Evolutionary conservation across 2,888 invertebrate genomes (phyloP).

Genomic region (Ganaspis brasiliensis): DNA sequence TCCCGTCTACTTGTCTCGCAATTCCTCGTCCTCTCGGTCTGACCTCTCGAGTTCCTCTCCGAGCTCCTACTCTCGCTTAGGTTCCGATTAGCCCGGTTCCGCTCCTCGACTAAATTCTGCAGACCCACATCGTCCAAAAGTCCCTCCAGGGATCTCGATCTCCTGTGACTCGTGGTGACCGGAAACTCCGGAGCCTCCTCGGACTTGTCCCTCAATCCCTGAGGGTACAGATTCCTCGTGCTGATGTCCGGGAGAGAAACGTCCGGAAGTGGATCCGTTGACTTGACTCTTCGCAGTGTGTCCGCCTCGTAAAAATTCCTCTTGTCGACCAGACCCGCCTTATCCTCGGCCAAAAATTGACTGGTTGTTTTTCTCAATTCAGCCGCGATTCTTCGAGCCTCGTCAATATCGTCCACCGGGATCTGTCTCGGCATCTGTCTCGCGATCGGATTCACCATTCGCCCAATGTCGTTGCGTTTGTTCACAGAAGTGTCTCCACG

Average conservation of each 20-base stretch:
- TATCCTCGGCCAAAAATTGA: constrained; percentile 75
- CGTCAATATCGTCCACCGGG: constrained; percentile 74
- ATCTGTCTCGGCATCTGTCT: constrained; percentile 74
- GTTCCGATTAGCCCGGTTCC: constrained; percentile 63
- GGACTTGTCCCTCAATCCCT: constrained; percentile 77
- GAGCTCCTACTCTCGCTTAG: neutral
- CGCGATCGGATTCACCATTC: constrained; percentile 87
- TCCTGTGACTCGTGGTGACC: constrained; percentile 77
- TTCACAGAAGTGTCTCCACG: constrained; percentile 83
- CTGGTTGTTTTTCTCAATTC: constrained; percentile 77
- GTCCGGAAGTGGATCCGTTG: constrained; percentile 75
- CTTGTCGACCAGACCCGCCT: constrained; percentile 83
- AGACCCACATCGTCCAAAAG: constrained; percentile 82
- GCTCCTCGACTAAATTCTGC: constrained; percentile 73
- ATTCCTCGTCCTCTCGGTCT: neutral
- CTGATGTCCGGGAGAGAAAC: constrained; percentile 69
- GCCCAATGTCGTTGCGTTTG: constrained; percentile 84
- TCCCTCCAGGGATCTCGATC: constrained; percentile 84
- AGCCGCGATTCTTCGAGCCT: constrained; percentile 76
- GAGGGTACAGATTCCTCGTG: constrained; percentile 78
- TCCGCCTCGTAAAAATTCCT: constrained; percentile 89
- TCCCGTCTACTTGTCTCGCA: too few species aligned
- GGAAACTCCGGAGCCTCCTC: constrained; percentile 52
- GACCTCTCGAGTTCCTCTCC: too few species aligned
- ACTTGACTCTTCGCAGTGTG: constrained; percentile 82